These are phyloP conservation scores for Pachyrhynchus sulphureomaculatus DNA, from an alignment of 1,140 invertebrate species.

Conservation along the genomic window DNA sequence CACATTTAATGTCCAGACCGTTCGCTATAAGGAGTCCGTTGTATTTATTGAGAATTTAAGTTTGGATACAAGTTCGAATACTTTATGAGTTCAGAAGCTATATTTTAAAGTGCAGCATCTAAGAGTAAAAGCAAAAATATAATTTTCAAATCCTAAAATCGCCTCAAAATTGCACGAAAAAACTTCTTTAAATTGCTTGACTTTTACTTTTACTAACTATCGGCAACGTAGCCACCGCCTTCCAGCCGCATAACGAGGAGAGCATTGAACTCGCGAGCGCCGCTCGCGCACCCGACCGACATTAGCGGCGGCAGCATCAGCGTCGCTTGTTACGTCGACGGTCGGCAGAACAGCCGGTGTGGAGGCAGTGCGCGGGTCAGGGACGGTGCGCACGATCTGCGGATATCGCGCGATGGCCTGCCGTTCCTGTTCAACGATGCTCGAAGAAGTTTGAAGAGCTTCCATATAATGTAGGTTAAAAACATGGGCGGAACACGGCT, in stretches of 20 bases:
- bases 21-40: too few relatives aligned
- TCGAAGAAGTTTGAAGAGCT: background rate
- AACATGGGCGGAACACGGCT: background rate
- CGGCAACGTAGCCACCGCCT: slow-evolving; percentile 16
- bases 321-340: slow-evolving; percentile 25
- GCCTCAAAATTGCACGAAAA: too few relatives aligned
- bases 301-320: slow-evolving; percentile 21
- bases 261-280: slow-evolving; percentile 20
- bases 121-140: too few relatives aligned
- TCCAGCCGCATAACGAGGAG: slow-evolving; percentile 26
- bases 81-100: too few relatives aligned
- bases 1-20: too few relatives aligned
- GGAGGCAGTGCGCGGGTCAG: slow-evolving; percentile 29
- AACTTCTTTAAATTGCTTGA: too few relatives aligned
- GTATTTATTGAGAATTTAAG: too few relatives aligned
- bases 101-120: too few relatives aligned
- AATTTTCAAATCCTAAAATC: too few relatives aligned
- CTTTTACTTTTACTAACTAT: too few relatives aligned
- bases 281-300: slow-evolving; percentile 25
- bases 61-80: too few relatives aligned
- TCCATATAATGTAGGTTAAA: background rate
- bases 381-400: slow-evolving; percentile 25
- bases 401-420: slow-evolving; percentile 6
- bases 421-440: background rate
- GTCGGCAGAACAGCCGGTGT: slow-evolving; percentile 20